Evolutionary conservation across 2,113 vertebrate genomes (phyloP).

Genomic region (Cyphomyrus discorhynchus): DNA sequence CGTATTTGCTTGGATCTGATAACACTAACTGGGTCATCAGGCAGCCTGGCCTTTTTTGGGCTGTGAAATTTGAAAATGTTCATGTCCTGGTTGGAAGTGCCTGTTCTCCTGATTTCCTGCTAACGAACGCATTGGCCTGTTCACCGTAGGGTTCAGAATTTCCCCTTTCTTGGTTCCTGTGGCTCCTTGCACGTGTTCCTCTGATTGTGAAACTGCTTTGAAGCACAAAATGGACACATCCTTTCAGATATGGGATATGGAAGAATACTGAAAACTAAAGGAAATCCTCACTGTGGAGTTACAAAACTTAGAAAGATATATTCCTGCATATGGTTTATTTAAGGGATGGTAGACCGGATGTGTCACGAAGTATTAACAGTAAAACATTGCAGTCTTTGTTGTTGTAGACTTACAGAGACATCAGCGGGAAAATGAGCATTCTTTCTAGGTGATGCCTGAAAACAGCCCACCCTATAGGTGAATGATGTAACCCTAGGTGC

Average conservation of each 20-base stretch:
- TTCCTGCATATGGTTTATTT: not conserved
- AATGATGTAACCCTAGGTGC: not conserved
- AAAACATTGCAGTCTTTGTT: not conserved
- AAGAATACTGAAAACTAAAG: not conserved
- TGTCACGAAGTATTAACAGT: not conserved
- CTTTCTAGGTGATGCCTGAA: not conserved
- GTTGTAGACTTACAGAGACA: not conserved
- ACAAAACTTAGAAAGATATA: not conserved
- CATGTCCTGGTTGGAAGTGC: not conserved
- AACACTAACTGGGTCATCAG: not conserved
- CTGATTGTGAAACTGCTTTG: not conserved
- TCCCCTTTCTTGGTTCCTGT: not conserved
- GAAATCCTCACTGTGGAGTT: not conserved
- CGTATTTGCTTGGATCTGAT: not conserved
- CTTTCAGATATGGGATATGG: not conserved
- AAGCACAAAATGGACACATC: not conserved
- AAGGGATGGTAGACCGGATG: not conserved
- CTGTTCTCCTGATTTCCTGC: not conserved
- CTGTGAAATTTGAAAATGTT: not conserved
- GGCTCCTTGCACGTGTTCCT: not conserved
- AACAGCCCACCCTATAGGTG: not conserved
- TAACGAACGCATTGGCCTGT: not conserved
- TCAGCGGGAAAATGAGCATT: not conserved
- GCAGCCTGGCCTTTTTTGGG: not conserved
- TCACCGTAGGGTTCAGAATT: not conserved